A percentile compares a stretch with the other conserved stretches of the same genome.
These are phyloP conservation scores for Menidia menidia DNA, from an alignment of 2,797 vertebrate genomes.

Conservation along the genomic window DNA sequence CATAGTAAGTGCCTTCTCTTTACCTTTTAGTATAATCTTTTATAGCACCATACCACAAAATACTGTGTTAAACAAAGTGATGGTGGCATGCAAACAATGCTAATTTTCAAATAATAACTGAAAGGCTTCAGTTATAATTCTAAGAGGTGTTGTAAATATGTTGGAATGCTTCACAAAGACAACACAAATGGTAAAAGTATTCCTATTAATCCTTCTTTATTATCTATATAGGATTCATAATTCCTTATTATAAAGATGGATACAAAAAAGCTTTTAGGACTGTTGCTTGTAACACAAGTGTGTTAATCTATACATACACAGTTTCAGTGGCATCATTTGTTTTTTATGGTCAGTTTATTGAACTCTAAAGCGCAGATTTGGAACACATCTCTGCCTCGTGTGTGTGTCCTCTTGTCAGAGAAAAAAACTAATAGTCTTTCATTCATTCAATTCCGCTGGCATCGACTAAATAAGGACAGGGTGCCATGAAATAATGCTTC, in stretches of 20 bases:
- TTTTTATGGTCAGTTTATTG: background rate
- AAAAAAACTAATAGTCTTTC: slow-evolving; percentile 28
- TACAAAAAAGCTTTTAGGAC: background rate
- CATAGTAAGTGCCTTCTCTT: no score
- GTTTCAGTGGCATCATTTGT: background rate
- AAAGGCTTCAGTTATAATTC: background rate
- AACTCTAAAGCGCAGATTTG: background rate
- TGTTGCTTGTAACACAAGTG: background rate
- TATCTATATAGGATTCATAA: background rate
- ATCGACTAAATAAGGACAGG: slow-evolving; percentile 55
- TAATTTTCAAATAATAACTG: background rate
- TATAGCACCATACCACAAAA: no score
- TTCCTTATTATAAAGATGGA: background rate
- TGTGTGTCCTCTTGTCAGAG: background rate
- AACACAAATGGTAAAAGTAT: background rate
- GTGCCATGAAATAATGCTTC: slow-evolving; percentile 64
- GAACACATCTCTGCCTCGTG: no score
- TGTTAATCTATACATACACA: background rate
- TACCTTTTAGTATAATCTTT: no score
- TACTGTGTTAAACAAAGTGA: background rate
- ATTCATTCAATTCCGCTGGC: slow-evolving; percentile 50
- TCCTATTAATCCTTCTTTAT: background rate
- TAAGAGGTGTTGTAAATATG: background rate
- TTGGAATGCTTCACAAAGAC: slow-evolving; percentile 1
- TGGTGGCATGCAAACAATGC: background rate